phyloP scores from a whole-genome alignment of 2,113 vertebrate genomes.

The Sinocyclocheilus maitianheensis region DNA sequence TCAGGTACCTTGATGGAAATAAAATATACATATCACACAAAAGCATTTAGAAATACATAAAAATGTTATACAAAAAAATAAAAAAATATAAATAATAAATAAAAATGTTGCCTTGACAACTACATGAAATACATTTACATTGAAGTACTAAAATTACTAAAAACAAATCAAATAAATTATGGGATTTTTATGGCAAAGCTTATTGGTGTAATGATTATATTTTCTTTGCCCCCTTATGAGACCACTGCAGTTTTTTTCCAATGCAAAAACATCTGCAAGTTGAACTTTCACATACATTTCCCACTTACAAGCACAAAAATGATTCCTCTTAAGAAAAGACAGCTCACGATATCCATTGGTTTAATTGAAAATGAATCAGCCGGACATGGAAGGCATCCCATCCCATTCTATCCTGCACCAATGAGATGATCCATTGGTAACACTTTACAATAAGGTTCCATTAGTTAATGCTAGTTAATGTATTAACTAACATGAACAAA shows the following conservation, averaged over 20 bases:
- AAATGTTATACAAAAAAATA: no score
- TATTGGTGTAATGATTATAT: background rate
- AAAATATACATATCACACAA: no score
- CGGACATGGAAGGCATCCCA: background rate
- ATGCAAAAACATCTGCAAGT: slow-evolving; percentile 34
- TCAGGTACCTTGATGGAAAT: no score
- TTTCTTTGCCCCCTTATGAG: slow-evolving; percentile 23
- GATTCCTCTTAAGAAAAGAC: background rate
- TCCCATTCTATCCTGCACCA: background rate
- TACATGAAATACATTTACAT: no score
- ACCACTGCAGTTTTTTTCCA: background rate
- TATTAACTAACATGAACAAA: no score
- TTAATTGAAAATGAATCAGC: background rate
- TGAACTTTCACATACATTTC: slow-evolving; percentile 36
- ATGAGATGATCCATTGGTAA: background rate
- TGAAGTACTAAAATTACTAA: no score
- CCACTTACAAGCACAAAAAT: background rate
- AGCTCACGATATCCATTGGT: background rate
- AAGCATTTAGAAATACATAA: no score
- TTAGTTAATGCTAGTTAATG: no score
- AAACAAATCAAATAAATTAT: no score
- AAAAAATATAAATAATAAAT: no score
- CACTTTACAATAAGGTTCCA: no score
- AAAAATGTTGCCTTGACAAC: no score
- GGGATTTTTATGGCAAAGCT: background rate